Base-by-base conservation (phyloP, 2,113 vertebrate genomes). In the Orcinus orca region DNA sequence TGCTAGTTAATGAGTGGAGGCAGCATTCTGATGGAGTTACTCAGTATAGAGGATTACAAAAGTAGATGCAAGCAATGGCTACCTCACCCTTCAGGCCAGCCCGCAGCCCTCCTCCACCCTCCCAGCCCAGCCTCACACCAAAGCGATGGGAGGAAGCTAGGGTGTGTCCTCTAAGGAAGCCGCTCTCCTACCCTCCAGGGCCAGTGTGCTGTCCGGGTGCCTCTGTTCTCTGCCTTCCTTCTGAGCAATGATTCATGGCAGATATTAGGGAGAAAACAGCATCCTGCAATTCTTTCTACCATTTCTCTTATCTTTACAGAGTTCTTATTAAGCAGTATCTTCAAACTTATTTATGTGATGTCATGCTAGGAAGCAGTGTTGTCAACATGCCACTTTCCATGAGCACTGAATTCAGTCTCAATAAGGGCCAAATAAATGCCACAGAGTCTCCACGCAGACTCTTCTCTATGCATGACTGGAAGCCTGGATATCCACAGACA, bases 241-340 rank as follows among this genome's bases (percentile, higher is more conserved):
- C 55, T 4, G 60, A 74, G 20, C 84, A 70, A 29, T 77, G 96
- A 95, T 96, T 96, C 96, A 92, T 15, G 9, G 92, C 85, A 93
- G 80, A 70, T 74, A 38, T 31, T 94, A 92, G 71, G 93, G 50
- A 94, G 50, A 76, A 97, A 93, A 94, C 36, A 71, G 55, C 71
- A 41, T 68, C 67, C 65, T 88, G 88, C 92, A 17, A 33, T 96
- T 90, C 83, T 82, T 93, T 38, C 62, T n/a, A 70, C 88, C 84
- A 55, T 47, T 50, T 83, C 90, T 74, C 94, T 98, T 97, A 93
- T 94, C 97, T 95, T 93, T 88, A 86, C 58, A 88, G 88, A 36
- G 47, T 62, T 96, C 95, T 96, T 95, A 96, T 74, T 84, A 92
- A 83, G 79, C 68, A 47, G 26, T 67, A n/a, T 82, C 96, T 95